A percentile compares a stretch with the other conserved stretches of the same genome.
Evolutionary conservation across 2,113 vertebrate species (phyloP).

Genomic region (Elephantulus edwardii): DNA sequence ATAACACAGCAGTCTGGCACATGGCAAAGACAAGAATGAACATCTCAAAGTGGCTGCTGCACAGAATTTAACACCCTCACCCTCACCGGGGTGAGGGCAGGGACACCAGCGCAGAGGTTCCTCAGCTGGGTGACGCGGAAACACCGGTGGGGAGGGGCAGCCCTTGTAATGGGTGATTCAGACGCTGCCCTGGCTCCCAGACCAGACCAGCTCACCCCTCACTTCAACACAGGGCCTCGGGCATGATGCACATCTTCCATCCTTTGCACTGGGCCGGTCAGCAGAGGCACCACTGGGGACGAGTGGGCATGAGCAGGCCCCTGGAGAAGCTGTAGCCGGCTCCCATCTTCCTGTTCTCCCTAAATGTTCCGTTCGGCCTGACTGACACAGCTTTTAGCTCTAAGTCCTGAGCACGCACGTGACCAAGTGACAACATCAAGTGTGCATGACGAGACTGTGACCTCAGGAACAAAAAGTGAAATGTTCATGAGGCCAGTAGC

Average conservation of each 20-base stretch:
- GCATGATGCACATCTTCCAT: background rate
- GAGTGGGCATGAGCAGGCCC: background rate
- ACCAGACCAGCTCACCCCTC: background rate
- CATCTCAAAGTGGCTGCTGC: background rate
- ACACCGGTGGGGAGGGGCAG: background rate
- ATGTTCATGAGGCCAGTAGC: too few relatives aligned
- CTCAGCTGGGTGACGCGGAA: background rate
- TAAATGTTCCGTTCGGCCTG: rapidly evolving
- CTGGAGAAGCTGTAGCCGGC: background rate
- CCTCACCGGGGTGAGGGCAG: background rate
- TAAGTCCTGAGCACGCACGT: rapidly evolving
- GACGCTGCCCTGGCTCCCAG: background rate
- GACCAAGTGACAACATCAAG: background rate
- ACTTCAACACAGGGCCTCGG: background rate
- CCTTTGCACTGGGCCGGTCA: background rate
- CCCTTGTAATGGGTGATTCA: background rate
- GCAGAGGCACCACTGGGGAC: background rate
- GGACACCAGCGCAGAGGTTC: background rate
- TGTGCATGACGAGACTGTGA: background rate
- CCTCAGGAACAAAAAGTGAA: background rate
- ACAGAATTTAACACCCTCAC: background rate
- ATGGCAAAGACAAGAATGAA: too few relatives aligned
- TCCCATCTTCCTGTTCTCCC: background rate
- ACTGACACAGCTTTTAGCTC: background rate
- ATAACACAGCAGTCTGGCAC: background rate